Conservation (phyloP, 2,797 vertebrate genomes). For the Gymnoscopelus microlampas region DNA sequence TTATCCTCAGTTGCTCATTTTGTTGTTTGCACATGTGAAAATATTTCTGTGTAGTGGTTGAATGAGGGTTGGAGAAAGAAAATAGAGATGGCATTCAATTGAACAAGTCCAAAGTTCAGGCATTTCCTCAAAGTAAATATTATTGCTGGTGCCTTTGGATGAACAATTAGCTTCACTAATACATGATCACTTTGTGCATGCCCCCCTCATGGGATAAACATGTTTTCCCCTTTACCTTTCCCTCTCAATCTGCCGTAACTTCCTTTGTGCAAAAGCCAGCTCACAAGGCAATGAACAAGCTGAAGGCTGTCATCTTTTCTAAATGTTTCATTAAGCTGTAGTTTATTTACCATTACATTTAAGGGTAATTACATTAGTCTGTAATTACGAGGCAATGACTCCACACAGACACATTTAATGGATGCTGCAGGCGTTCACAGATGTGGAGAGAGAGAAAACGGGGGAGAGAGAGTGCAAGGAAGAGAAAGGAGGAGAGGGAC, state of each 20-base stretch:
- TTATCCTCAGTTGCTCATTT: too few species aligned
- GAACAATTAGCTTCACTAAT: background rate
- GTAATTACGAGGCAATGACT: slow-evolving; percentile 59
- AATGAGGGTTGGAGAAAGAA: background rate
- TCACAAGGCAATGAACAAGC: slow-evolving; percentile 16
- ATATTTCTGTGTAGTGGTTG: background rate
- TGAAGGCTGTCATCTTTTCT: slow-evolving; percentile 34
- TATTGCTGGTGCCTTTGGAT: background rate
- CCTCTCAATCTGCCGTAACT: slow-evolving; percentile 1
- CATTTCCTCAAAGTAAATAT: background rate
- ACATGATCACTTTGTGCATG: slow-evolving; percentile 1
- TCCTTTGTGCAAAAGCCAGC: slow-evolving; percentile 2
- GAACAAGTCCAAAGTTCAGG: too few species aligned
- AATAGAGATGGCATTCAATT: background rate
- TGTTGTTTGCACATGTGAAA: too few species aligned
- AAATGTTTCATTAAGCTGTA: slow-evolving; percentile 60
- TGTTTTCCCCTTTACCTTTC: background rate
- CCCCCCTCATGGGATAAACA: background rate
- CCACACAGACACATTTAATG: slow-evolving; percentile 56
- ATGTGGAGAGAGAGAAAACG: slow-evolving; percentile 69
- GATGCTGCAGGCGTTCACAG: slow-evolving; percentile 53
- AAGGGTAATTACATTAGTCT: slow-evolving; percentile 42
- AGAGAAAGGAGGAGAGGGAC: slow-evolving; percentile 6
- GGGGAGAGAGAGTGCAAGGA: slow-evolving; percentile 20
- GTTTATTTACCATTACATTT: slow-evolving; percentile 57